phyloP scores from a whole-genome alignment of 2,797 vertebrate species.

The Lophius americanus region DNA sequence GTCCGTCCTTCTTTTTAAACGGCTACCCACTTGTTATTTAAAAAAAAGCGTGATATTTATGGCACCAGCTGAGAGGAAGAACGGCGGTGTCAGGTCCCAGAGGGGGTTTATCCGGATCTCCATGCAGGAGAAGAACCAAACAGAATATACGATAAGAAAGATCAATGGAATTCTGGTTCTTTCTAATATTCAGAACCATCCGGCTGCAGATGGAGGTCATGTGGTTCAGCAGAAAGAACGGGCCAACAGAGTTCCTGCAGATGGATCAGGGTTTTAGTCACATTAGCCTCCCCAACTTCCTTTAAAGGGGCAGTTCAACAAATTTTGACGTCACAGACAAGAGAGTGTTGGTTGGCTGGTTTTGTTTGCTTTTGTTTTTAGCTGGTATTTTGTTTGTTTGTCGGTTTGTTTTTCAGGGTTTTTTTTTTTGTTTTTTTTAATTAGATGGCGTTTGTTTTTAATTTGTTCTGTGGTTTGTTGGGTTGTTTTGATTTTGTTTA shows the following conservation, averaged over 20 bases:
- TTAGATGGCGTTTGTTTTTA: too few species aligned
- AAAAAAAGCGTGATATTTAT: slow-evolving; percentile 43
- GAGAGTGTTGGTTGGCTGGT: too few species aligned
- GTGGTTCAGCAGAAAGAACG: neutral
- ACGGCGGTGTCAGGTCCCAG: slow-evolving; percentile 22
- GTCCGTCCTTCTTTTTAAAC: slow-evolving; percentile 50
- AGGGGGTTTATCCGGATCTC: slow-evolving; percentile 28
- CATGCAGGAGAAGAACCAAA: slow-evolving; percentile 8
- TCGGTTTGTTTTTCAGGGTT: too few species aligned
- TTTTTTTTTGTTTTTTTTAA: too few species aligned
- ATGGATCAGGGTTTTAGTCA: neutral
- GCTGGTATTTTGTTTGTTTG: too few species aligned
- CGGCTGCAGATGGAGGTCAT: too few species aligned
- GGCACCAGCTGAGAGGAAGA: slow-evolving; percentile 7
- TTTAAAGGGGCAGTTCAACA: neutral
- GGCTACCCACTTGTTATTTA: slow-evolving; percentile 35
- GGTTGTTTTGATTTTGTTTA: too few species aligned
- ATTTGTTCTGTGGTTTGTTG: too few species aligned
- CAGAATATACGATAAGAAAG: too few species aligned
- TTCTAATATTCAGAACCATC: too few species aligned
- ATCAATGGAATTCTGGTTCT: too few species aligned
- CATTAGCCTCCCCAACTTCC: neutral
- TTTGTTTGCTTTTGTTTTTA: too few species aligned
- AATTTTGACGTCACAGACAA: neutral
- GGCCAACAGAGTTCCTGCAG: neutral